Evolutionary conservation across 1,140 invertebrate genomes (phyloP), one percentile per base, ranked within the genome.

Genomic region (Dendrolimus punctatus): DNA sequence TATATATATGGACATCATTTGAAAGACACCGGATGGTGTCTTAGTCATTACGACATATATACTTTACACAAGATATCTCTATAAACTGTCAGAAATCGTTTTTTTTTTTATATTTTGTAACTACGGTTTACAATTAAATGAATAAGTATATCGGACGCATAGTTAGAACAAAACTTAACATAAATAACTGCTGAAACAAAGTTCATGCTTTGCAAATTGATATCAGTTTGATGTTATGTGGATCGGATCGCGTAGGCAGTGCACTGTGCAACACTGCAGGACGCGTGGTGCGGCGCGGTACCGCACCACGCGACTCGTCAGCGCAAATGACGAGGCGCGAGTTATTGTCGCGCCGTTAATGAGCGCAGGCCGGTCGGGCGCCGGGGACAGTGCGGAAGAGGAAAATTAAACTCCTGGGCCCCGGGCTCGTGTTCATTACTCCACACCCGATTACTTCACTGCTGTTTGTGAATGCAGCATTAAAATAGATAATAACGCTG

Each of bases 321-420:
- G 51, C 61, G 68, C 71, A 81, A 74, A 79, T 81, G 76, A 79
- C 57, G 73, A 72, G 68, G 71, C 76, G 76, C 73, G 66, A 74
- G 72, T 76, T 78, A 84, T 82, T 81, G 77, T 81, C 74, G 76
- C 73, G 60, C 65, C 76, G 77, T 80, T 85, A 85, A 85, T 85
- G 81, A 85, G 76, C 74, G 64, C 64, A 41, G 66, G 68, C 67
- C 69, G 71, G 68, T 62, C 75, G 71, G 65, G 72, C 23, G 23
- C 23, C 23, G 23, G 78, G 71, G 68, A 71, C 68, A 64, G 72
- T 63, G 69, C 80, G 80, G 83, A 86, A 86, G 74, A 86, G 83
- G 83, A 84, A 86, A 86, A 86, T 86, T 86, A 86, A 84, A 84
- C 80, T 77, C 71, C 78, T 78, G 80, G 73, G 79, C 77, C 78